phyloP scores from a whole-genome alignment of 2,888 invertebrate species.

The Lithosia quadra region DNA sequence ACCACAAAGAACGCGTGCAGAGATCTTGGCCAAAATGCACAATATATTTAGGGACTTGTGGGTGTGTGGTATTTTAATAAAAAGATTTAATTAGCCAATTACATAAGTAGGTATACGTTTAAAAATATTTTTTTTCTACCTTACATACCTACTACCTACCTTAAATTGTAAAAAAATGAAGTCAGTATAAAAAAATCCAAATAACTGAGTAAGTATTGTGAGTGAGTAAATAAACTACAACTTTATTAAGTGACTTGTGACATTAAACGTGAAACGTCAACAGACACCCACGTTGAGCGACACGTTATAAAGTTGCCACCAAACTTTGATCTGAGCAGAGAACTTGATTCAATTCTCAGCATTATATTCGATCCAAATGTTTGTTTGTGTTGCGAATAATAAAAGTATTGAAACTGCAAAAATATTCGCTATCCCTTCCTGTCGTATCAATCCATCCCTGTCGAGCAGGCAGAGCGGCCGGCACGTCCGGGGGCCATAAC shows the following conservation, averaged over 20 bases:
- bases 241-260: conserved; percentile 31
- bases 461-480: conserved; percentile 69
- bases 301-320: conserved; percentile 51
- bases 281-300: conserved; percentile 31
- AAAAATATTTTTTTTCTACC: background rate
- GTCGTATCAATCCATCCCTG: conserved; percentile 68
- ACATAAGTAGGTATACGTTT: too few relatives aligned
- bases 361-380: conserved; percentile 71
- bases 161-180: conserved; percentile 2
- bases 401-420: conserved; percentile 80
- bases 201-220: conserved; percentile 24
- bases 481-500: conserved; percentile 86
- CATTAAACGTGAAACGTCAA: conserved; percentile 32
- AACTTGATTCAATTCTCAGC: conserved; percentile 59
- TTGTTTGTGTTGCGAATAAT: conserved; percentile 80
- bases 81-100: too few relatives aligned
- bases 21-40: too few relatives aligned
- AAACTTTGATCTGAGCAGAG: conserved; percentile 60
- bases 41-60: too few relatives aligned
- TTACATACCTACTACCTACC: too few relatives aligned
- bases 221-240: conserved; percentile 27
- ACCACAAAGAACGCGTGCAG: too few relatives aligned
- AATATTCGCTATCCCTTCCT: conserved; percentile 68
- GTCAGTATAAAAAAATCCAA: background rate
- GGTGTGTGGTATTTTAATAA: too few relatives aligned